These are phyloP conservation scores for Cheilosia pagana DNA, from an alignment of 2,888 invertebrate genomes.

Conservation along the genomic window DNA sequence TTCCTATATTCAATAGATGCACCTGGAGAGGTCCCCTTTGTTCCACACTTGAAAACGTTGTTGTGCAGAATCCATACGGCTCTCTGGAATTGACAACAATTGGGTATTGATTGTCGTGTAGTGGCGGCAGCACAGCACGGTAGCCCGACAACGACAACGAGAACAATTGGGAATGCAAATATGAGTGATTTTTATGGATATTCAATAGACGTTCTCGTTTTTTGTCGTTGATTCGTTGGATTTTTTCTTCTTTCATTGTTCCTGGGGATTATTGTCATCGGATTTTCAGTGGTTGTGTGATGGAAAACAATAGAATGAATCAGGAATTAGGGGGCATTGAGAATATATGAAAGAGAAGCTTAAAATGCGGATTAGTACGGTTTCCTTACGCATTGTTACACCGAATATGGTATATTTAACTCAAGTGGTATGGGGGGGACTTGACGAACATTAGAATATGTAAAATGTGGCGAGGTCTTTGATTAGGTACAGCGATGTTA, in stretches of 20 bases:
- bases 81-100: conserved; percentile 67
- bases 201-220: conserved; percentile 17
- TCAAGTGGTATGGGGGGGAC: conserved; percentile 11
- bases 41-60: conserved; percentile 22
- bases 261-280: conserved; percentile 42
- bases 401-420: conserved; percentile 24
- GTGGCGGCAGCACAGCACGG: conserved; percentile 8
- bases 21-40: conserved; percentile 45
- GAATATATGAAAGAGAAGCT: conserved; percentile 11
- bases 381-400: conserved; percentile 53
- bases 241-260: conserved; percentile 23
- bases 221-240: neutral
- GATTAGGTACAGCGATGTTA: neutral
- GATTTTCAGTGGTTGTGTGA: neutral
- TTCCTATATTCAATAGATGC: conserved; percentile 4
- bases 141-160: neutral
- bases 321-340: conserved; percentile 6
- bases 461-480: neutral
- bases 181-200: conserved; percentile 51
- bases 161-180: conserved; percentile 53
- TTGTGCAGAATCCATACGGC: conserved; percentile 33
- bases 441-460: conserved; percentile 15
- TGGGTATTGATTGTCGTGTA: conserved; percentile 57
- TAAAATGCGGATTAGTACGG: conserved; percentile 45
- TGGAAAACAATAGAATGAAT: conserved; percentile 50